Base-by-base conservation (phyloP, 2,888 invertebrate species). In the Melitaea athalia region DNA sequence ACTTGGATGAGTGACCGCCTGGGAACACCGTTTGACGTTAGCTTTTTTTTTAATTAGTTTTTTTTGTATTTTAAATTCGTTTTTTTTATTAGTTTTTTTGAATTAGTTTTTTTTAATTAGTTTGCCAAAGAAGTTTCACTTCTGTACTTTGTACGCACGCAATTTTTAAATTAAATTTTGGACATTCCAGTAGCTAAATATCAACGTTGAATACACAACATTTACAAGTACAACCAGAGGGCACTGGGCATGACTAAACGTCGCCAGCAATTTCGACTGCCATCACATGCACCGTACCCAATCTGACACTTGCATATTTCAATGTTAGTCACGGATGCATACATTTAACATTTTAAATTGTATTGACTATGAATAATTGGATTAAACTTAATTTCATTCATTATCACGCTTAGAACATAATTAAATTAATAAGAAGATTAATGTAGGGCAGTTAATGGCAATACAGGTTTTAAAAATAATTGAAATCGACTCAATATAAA, bases 281-380 rank as follows among this genome's bases (percentile, higher is more conserved):
- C 82, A 81, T 83, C 84, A 81, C 82, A 84, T 83, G 80, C 83
- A 81, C 76, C 76, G 78, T 74, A 72, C 78, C 75, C 80, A 76
- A 75, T 76, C 79, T 80, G 86, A 86, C 88, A 86, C 82, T 84
- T 84, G 85, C 85, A 91, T 89, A 88, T 89, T 87, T 89, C 87
- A 86, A 79, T 81, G 81, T 91, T 89, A 90, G 91, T 85, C 84
- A 89, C 88, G 91, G 84, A 75, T 78, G 76, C 73, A 70, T 74
- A 75, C 75, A 73, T 74, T 76, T 73, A 63, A 64, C 68, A 60
- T 68, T 72, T 74, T 75, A 69, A 75, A 70, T 71, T 70, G 64
- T 70, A 64, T 66, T 67, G 66, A 67, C 67, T 59, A 65, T 70
- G 65, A 72, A 74, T 72, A 72, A 74, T 72, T 57, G 57, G 42